Evolutionary conservation across 2,113 vertebrate genomes (phyloP).

Genomic region (Pelusios castaneus): DNA sequence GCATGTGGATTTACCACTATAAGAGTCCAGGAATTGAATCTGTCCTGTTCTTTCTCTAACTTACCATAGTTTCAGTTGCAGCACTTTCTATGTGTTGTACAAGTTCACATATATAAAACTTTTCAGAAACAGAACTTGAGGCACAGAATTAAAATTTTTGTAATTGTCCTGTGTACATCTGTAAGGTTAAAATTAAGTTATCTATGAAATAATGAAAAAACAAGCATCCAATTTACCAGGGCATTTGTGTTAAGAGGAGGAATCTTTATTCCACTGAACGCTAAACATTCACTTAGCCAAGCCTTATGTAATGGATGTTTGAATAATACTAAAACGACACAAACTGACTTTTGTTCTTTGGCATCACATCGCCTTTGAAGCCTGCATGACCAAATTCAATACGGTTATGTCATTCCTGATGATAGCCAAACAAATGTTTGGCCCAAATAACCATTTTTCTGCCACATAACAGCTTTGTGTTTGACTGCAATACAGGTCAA

Average conservation of each 20-base stretch:
- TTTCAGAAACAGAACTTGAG: neutral
- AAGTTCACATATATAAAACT: neutral
- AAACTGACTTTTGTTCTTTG: slow-evolving; percentile 69
- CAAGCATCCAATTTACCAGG: neutral
- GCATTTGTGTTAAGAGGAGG: slow-evolving; percentile 16
- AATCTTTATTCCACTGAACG: slow-evolving; percentile 8
- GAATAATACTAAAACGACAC: slow-evolving; percentile 69
- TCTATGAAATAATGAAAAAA: neutral
- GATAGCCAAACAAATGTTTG: slow-evolving; percentile 73
- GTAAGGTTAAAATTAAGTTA: neutral
- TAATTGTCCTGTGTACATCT: neutral
- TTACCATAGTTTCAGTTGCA: neutral
- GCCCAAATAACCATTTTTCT: slow-evolving; percentile 54
- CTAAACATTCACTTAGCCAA: slow-evolving; percentile 68
- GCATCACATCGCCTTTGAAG: slow-evolving; percentile 67
- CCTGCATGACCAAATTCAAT: slow-evolving; percentile 71
- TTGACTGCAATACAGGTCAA: slow-evolving; percentile 42
- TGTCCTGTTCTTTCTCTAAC: neutral
- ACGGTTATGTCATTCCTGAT: slow-evolving; percentile 72
- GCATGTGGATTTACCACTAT: neutral
- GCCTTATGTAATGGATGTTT: slow-evolving; percentile 70
- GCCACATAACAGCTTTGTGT: slow-evolving; percentile 7
- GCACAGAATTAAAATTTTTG: neutral
- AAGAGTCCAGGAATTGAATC: neutral
- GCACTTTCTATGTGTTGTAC: neutral